Base-by-base conservation (phyloP, 35 echinoderm and acorn worm species). In the Strongylocentrotus purpuratus region DNA sequence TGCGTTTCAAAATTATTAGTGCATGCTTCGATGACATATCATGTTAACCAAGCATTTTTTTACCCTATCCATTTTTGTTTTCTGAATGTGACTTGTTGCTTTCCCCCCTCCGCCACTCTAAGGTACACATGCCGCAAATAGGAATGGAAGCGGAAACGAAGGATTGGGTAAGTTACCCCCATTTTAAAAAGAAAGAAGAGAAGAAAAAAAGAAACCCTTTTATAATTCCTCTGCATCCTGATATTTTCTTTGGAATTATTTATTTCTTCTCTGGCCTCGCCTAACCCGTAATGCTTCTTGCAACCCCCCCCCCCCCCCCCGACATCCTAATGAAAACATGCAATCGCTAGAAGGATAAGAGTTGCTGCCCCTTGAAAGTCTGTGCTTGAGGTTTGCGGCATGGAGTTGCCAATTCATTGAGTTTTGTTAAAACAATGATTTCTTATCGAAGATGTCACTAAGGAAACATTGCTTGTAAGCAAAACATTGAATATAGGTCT, bases 11-110 rank as follows among this genome's bases (percentile, higher is more conserved):
- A 59, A 25, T 78, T n/a, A 7, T 78, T 78, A 18, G 2, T 78
- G 65, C 65, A 78, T 78, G 65, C 65, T 28, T 28, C 20, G 61
- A 70, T 70, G 65, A 78, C 65, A 28, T 78, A 78, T 78, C 20
- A 78, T 28, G 65, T 78, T 78, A 78, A n/a, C 25, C 2, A 78
- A n/a, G 65, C 65, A 78, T 78, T 78, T 78, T 70, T 78, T 7
- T 28, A 78, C 65, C 65, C 65, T 18, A 78, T 78, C 65, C 65
- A 78, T 78, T 78, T 28, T 78, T 78, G 18, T 89, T 46, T 33
- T 18, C 45, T 33, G 87, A 89, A 46, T 45, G 87, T 89, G 87
- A 33, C 87, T 89, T 89, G 87, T 89, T 89, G 45, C 87, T 89
- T 89, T 46, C 87, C 87, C 86, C 86, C 87, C 18, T 89, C 87